Evolutionary conservation across 2,888 invertebrate genomes (phyloP), one percentile per base, ranked within the genome.

Genomic region (Polyommatus icarus): DNA sequence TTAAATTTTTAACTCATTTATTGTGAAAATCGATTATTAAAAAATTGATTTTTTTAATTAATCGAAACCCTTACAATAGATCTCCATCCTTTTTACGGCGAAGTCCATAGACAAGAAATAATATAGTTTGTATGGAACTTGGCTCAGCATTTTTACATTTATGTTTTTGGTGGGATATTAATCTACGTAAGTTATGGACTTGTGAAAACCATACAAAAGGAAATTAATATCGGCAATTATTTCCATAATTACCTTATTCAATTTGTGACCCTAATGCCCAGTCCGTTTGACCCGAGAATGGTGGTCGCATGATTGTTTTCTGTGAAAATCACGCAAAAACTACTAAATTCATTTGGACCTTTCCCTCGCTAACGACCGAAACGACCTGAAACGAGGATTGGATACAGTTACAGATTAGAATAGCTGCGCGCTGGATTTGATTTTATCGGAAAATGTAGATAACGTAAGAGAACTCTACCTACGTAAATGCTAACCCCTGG

Each of bases 381-480:
- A 67, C 67, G 67, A 18, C 67, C 67, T 67, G 24, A 29, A 61
- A 67, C 12, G 24, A 24, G 12, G 61, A 24, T 20, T 20, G n/a
- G 20, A 12, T 29, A 67, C 61, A 67, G 61, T 67, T 67, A 67
- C 24, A 67, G 61, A 67, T 67, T 67, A 67, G 61, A 67, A 67
- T 67, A 67, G 29, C 29, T 67, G 61, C 3, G 15, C 61, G 29
- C 61, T 67, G 61, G 3, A 29, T 67, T 67, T 67, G 29, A 5
- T 67, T 67, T 67, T 24, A 24, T 24, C 24, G 24, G 24, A 67
- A 29, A 67, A 67, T 24, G 61, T 24, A 12, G 12, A 67, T 67
- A 67, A 67, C 61, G 61, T 59, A 20, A 59, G 8, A 54, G 54
- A 54, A 54, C 3, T 15, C 15, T 15, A 50, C 50, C 7, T 20